Conservation (phyloP, 2,113 vertebrate genomes). For the Potamarius usumacintae region DNA sequence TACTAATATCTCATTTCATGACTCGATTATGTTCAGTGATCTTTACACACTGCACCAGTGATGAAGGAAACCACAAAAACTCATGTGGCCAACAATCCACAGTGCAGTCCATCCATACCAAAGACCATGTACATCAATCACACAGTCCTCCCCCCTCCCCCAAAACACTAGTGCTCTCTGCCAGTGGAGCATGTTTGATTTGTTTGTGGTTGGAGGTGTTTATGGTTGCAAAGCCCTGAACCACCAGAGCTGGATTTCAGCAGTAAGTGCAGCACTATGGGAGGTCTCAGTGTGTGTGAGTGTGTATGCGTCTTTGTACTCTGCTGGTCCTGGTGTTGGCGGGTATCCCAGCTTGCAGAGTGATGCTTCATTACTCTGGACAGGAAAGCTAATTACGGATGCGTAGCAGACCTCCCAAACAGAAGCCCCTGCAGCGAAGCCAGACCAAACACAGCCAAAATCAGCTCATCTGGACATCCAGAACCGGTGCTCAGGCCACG, state of each 20-base stretch:
- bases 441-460: constrained; percentile 40
- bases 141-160: neutral
- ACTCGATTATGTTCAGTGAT: neutral
- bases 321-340: constrained; percentile 43
- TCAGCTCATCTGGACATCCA: constrained; percentile 35
- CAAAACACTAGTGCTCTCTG: neutral
- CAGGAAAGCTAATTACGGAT: constrained; percentile 45
- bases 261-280: constrained; percentile 31
- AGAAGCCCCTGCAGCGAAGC: constrained; percentile 37
- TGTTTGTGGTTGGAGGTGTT: constrained; percentile 50
- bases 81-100: constrained; percentile 26
- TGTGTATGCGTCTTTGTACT: constrained; percentile 16
- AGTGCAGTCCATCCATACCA: constrained; percentile 17
- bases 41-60: constrained; percentile 3
- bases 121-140: constrained; percentile 17
- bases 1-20: neutral
- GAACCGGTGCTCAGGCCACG: neutral
- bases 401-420: constrained; percentile 46
- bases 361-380: constrained; percentile 43
- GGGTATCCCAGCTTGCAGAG: constrained; percentile 39
- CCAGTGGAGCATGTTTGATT: constrained; percentile 27
- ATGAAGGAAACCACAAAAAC: constrained; percentile 5
- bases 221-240: constrained; percentile 43
- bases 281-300: constrained; percentile 28
- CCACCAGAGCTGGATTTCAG: constrained; percentile 36